A percentile compares a stretch with the other conserved stretches of the same genome.
Evolutionary conservation across 2,113 vertebrate species (phyloP).

Genomic region (Toxotes chatareus): DNA sequence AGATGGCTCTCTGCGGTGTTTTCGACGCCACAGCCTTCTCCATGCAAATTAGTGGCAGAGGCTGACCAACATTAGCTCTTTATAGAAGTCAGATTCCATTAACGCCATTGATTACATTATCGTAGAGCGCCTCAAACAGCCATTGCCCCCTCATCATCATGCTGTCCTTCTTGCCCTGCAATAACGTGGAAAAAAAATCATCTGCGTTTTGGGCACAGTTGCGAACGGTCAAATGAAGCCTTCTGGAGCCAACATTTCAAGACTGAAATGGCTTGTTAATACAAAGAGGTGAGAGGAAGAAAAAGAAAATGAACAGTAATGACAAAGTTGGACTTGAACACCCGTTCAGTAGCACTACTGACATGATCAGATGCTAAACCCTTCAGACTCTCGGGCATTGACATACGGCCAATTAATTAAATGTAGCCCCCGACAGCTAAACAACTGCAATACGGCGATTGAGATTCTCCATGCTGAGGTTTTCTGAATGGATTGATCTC

Average conservation of each 20-base stretch:
- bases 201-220: slow-evolving; percentile 35
- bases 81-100: slow-evolving; percentile 62
- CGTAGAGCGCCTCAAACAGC: slow-evolving; percentile 39
- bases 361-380: slow-evolving; percentile 45
- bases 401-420: slow-evolving; percentile 55
- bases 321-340: slow-evolving; percentile 39
- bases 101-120: slow-evolving; percentile 55
- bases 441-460: slow-evolving; percentile 3
- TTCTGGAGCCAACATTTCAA: slow-evolving; percentile 21
- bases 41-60: slow-evolving; percentile 54
- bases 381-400: slow-evolving; percentile 26
- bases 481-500: slow-evolving; percentile 49
- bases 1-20: slow-evolving; percentile 67
- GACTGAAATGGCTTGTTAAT: slow-evolving; percentile 33
- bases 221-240: slow-evolving; percentile 5
- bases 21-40: slow-evolving; percentile 48
- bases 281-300: slow-evolving; percentile 29
- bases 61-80: slow-evolving; percentile 65
- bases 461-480: slow-evolving; percentile 6
- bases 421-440: slow-evolving; percentile 20
- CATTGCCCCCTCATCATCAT: slow-evolving; percentile 40
- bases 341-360: slow-evolving; percentile 29
- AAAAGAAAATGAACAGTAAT: slow-evolving; percentile 25
- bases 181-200: slow-evolving; percentile 20
- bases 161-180: slow-evolving; percentile 33